These are phyloP conservation scores for Halcyon malimbica DNA, from an alignment of 2,113 vertebrate species.

Conservation along the genomic window DNA sequence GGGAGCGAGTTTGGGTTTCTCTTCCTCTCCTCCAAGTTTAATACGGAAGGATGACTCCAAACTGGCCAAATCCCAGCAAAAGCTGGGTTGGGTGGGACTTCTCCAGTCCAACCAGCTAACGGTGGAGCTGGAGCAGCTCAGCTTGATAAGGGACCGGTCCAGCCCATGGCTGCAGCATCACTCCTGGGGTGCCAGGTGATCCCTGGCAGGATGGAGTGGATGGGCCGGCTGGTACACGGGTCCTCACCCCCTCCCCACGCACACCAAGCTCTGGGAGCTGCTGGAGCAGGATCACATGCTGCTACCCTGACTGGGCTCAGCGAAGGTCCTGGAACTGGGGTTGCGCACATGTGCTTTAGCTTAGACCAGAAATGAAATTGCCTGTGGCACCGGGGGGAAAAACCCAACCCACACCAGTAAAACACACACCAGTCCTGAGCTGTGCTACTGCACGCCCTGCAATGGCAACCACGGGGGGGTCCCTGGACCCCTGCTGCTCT, in stretches of 20 bases:
- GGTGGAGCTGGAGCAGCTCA: neutral
- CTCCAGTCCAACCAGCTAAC: accelerated
- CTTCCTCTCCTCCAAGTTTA: neutral
- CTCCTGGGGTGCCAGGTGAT: neutral
- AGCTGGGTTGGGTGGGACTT: neutral
- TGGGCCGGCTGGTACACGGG: accelerated
- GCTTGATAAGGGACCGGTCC: accelerated
- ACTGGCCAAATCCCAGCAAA: neutral
- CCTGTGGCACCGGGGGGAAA: neutral
- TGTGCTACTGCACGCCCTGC: neutral
- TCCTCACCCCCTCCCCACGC: neutral
- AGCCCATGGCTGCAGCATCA: accelerated
- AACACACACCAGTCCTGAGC: neutral
- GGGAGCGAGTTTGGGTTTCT: neutral
- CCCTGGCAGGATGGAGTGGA: neutral
- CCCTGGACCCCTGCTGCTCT: neutral
- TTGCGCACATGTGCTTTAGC: neutral
- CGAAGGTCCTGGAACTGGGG: neutral
- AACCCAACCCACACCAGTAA: neutral
- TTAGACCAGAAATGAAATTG: neutral
- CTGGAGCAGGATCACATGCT: accelerated
- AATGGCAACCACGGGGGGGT: accelerated
- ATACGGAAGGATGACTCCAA: neutral
- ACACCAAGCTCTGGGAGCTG: neutral
- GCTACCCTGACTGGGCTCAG: neutral